A percentile compares a stretch with the other conserved stretches of the same genome.
Conservation (phyloP, 2,888 invertebrate genomes). For the Nomada flava region DNA sequence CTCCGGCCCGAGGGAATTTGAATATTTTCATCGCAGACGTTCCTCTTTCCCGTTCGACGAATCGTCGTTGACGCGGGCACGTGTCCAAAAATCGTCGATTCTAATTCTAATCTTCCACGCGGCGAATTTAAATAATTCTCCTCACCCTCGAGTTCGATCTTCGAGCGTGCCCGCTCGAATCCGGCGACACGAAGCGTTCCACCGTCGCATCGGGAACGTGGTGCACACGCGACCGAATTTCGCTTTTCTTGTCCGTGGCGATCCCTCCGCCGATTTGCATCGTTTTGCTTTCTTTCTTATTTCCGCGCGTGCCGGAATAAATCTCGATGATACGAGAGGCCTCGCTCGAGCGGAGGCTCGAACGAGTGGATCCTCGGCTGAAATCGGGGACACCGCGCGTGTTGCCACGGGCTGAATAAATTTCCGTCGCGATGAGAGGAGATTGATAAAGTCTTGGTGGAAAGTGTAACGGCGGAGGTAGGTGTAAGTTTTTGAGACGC, state of each 20-base stretch:
- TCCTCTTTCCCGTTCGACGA: constrained; percentile 43
- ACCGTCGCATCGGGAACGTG: constrained; percentile 20
- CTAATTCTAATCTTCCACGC: constrained; percentile 79
- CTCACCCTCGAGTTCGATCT: constrained; percentile 18
- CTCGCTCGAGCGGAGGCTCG: constrained; percentile 18
- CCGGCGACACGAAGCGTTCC: constrained; percentile 1
- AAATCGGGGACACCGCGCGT: background rate
- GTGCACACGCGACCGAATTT: constrained; percentile 73
- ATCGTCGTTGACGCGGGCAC: constrained; percentile 74
- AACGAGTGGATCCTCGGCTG: background rate
- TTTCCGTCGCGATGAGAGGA: background rate
- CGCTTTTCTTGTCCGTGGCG: constrained; percentile 66
- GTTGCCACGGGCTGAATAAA: constrained; percentile 5
- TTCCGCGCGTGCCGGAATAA: constrained; percentile 66
- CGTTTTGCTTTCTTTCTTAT: constrained; percentile 54
- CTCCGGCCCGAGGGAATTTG: constrained; percentile 67
- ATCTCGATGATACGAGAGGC: constrained; percentile 36
- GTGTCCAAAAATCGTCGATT: constrained; percentile 77
- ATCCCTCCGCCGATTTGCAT: constrained; percentile 69
- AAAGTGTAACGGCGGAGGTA: background rate
- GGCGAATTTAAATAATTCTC: constrained; percentile 69
- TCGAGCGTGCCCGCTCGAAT: constrained; percentile 7
- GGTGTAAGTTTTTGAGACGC: background rate
- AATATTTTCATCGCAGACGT: constrained; percentile 70
- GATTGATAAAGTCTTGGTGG: background rate